Conservation (phyloP, 2,797 vertebrate genomes). For the Steatocranus sp. region DNA sequence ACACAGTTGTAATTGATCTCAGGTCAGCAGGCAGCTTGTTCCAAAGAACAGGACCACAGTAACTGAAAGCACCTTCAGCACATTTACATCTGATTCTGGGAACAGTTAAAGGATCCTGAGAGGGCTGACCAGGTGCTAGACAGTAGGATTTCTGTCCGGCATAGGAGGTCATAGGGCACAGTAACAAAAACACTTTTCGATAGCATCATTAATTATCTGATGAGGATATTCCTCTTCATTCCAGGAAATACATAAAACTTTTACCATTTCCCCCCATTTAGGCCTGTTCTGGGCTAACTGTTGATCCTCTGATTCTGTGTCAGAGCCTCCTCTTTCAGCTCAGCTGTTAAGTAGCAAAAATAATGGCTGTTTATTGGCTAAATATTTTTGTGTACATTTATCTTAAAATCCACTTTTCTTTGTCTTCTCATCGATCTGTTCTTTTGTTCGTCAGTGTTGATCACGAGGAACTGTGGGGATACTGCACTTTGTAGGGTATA, state of each 20-base stretch:
- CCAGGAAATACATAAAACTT: accelerated
- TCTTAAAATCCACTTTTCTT: neutral
- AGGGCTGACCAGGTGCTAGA: neutral
- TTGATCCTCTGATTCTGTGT: neutral
- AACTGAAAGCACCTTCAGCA: neutral
- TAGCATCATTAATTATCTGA: neutral
- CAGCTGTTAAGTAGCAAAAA: neutral
- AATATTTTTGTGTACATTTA: neutral
- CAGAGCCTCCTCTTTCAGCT: neutral
- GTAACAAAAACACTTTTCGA: neutral
- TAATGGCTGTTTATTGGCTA: neutral
- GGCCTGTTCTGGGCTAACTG: neutral
- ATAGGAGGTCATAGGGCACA: neutral
- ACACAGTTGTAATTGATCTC: neutral
- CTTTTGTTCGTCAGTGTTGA: neutral
- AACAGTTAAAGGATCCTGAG: neutral
- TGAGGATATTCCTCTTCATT: neutral
- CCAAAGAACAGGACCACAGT: neutral
- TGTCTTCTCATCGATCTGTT: neutral
- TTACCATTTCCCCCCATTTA: neutral
- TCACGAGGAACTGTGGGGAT: neutral
- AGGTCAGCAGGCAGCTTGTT: neutral
- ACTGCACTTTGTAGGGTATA: neutral
- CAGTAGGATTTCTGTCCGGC: neutral
- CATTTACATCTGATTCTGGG: neutral